Conservation (phyloP, 2,797 vertebrate species). For the Sebastes taczanowskii region DNA sequence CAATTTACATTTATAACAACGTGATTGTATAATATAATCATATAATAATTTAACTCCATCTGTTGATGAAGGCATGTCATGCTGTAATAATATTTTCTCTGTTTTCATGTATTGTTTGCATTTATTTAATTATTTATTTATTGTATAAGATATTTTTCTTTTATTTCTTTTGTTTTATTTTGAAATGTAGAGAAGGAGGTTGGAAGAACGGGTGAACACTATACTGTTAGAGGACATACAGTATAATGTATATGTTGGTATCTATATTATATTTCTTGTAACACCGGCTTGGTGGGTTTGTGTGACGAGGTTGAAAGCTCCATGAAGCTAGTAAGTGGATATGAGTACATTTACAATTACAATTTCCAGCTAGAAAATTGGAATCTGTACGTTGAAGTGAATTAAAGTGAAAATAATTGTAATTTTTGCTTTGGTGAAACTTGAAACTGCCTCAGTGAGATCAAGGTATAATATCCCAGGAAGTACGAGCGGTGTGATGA, state of each 20-base stretch:
- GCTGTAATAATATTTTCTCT: neutral
- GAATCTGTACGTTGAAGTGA: neutral
- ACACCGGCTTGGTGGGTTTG: neutral
- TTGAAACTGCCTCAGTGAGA: slow-evolving; percentile 11
- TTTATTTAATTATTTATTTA: neutral
- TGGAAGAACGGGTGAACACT: neutral
- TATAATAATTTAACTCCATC: neutral
- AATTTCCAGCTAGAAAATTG: neutral
- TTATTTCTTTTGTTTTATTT: neutral
- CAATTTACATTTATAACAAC: neutral
- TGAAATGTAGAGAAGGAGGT: neutral
- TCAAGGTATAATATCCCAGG: slow-evolving; percentile 22
- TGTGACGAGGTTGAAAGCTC: neutral
- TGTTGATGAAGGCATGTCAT: neutral
- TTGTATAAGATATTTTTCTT: neutral
- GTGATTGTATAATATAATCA: neutral
- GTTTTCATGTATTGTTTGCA: neutral
- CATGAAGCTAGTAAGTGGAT: neutral
- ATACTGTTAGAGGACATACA: neutral
- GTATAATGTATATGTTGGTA: neutral
- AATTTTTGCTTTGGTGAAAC: neutral
- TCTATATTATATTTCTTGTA: neutral
- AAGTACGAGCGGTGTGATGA: slow-evolving; percentile 20
- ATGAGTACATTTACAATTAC: neutral
- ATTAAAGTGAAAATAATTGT: neutral